Evolutionary conservation across 2,888 invertebrate species (phyloP).

Genomic region (Troglohyphantes excavatus): DNA sequence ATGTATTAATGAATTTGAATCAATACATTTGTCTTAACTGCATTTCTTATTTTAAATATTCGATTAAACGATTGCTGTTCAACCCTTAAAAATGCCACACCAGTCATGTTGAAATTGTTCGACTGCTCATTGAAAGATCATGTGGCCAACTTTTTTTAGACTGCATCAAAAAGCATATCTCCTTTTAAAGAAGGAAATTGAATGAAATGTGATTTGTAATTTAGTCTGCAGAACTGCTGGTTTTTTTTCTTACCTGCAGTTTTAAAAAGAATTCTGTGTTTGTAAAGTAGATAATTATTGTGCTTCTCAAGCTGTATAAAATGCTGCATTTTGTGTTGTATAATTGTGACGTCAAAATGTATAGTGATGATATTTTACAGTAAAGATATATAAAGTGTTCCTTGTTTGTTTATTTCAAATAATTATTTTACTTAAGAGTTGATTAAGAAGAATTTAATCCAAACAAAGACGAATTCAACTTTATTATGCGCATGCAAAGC

Average conservation of each 20-base stretch:
- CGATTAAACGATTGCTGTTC: too few relatives aligned
- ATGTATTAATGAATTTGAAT: too few relatives aligned
- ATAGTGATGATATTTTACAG: constrained; percentile 79
- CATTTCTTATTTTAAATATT: too few relatives aligned
- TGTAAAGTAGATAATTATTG: constrained; percentile 70
- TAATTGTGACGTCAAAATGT: constrained; percentile 76
- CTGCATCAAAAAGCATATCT: constrained; percentile 74
- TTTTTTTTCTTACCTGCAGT: constrained; percentile 56
- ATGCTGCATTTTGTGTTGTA: constrained; percentile 68
- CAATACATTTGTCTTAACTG: too few relatives aligned
- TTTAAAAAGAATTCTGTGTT: constrained; percentile 39
- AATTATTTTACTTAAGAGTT: too few relatives aligned
- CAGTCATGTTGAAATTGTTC: background rate
- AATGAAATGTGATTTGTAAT: constrained; percentile 76
- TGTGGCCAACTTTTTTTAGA: constrained; percentile 78
- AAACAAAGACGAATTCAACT: too few relatives aligned
- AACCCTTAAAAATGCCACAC: background rate
- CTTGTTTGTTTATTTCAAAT: constrained; percentile 6
- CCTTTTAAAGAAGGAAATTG: constrained; percentile 38
- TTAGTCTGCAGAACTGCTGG: constrained; percentile 63
- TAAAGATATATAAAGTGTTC: constrained; percentile 77
- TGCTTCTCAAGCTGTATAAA: constrained; percentile 69
- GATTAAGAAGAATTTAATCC: too few relatives aligned
- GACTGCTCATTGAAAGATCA: constrained; percentile 52
- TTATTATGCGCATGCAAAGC: too few relatives aligned